Conservation (phyloP, 2,888 invertebrate genomes). For the Octonoba sinensis region DNA sequence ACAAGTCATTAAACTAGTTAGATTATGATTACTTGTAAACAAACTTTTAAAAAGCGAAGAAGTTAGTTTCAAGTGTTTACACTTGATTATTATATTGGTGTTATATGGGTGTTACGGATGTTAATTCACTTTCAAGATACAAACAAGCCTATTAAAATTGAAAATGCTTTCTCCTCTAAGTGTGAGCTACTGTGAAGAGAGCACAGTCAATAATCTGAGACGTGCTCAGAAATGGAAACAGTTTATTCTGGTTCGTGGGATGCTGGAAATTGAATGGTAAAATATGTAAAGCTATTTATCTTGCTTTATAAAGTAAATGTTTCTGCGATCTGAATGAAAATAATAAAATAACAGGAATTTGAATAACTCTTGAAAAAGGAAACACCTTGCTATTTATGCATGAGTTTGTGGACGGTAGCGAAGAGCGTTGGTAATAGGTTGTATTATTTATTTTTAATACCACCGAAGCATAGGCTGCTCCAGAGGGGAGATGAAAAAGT, state of each 20-base stretch:
- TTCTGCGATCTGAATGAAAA: constrained; percentile 2
- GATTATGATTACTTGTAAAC: background rate
- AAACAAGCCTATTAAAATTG: no score
- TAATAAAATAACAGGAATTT: constrained; percentile 24
- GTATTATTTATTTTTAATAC: no score
- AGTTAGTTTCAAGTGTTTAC: background rate
- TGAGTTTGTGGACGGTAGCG: background rate
- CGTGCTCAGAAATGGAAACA: background rate
- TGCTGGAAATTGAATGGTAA: background rate
- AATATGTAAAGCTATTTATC: constrained; percentile 31
- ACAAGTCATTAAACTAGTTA: no score
- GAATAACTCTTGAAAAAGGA: background rate
- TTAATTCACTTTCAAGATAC: no score
- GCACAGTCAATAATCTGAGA: background rate
- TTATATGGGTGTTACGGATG: no score
- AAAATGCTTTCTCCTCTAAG: no score
- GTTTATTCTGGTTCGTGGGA: background rate
- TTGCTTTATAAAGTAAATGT: constrained; percentile 12
- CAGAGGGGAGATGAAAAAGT: no score
- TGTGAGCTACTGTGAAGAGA: no score
- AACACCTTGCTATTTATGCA: constrained; percentile 9
- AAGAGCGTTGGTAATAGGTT: no score
- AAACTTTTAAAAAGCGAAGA: background rate
- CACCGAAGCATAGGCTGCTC: no score
- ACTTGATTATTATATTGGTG: no score